Percentiles rank a stretch among this genome's conserved stretches.
Conservation (phyloP, 2,797 vertebrate species). For the Bradypus variegatus region DNA sequence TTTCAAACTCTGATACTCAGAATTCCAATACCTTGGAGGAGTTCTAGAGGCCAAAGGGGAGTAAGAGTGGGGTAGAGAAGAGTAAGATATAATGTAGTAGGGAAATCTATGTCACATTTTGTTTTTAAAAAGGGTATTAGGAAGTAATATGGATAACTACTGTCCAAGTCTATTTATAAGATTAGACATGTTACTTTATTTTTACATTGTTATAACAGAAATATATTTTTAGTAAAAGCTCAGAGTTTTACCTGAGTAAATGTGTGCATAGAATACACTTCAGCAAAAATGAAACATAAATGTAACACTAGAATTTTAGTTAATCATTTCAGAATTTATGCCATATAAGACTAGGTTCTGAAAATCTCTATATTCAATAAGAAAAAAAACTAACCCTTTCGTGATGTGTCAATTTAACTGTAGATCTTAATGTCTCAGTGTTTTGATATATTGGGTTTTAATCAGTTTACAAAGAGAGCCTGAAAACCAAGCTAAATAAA, state of each 20-base stretch:
- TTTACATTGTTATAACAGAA: neutral
- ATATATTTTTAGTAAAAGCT: neutral
- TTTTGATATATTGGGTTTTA: neutral
- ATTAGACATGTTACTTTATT: neutral
- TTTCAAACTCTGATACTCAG: neutral
- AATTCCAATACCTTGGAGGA: neutral
- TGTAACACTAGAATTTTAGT: neutral
- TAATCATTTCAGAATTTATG: neutral
- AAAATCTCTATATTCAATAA: neutral
- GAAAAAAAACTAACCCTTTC: neutral
- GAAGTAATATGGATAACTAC: neutral
- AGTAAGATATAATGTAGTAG: neutral
- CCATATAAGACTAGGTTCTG: too few relatives aligned
- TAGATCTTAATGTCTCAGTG: neutral
- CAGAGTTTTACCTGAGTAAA: neutral
- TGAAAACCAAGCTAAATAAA: neutral
- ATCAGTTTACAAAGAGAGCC: neutral
- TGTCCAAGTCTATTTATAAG: neutral
- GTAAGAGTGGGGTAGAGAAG: neutral
- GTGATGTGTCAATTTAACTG: neutral
- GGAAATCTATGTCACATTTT: neutral
- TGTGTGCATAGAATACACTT: neutral
- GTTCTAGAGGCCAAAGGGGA: neutral
- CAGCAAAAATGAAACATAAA: neutral
- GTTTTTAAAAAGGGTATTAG: neutral